phyloP scores from a whole-genome alignment of 2,797 vertebrate species.

The Hyperoplus immaculatus region DNA sequence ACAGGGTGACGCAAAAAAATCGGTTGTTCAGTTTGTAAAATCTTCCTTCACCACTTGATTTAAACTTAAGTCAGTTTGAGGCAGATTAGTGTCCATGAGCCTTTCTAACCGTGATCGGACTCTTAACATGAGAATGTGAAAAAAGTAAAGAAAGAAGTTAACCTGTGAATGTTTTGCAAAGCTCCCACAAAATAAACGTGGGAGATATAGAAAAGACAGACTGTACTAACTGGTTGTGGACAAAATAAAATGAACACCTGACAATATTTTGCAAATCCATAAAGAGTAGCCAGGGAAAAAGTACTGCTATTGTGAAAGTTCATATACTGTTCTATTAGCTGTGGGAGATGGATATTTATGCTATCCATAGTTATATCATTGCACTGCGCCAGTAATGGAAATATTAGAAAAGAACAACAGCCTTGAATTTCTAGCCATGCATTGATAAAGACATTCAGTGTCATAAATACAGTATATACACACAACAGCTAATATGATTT shows the following conservation, averaged over 20 bases:
- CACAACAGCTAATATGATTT: not conserved
- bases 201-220: too few species aligned
- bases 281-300: not conserved
- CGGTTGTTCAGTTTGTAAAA: slow-evolving; percentile 32
- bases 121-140: too few species aligned
- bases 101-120: too few species aligned
- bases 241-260: not conserved
- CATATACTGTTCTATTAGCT: not conserved
- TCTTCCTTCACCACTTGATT: slow-evolving; percentile 39
- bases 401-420: not conserved
- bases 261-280: not conserved
- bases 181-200: not conserved
- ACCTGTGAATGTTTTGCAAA: not conserved
- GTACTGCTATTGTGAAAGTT: not conserved
- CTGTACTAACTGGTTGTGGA: not conserved
- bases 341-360: not conserved
- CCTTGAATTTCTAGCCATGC: not conserved
- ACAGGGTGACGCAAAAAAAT: slow-evolving; percentile 11
- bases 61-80: not conserved
- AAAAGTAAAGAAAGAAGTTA: too few species aligned
- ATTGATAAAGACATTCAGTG: too few species aligned
- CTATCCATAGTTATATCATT: not conserved
- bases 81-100: not conserved
- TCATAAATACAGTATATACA: not conserved
- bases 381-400: not conserved